Evolutionary conservation across 53 echinoderm and acorn worm species (phyloP).

Genomic region (Crossaster papposus): DNA sequence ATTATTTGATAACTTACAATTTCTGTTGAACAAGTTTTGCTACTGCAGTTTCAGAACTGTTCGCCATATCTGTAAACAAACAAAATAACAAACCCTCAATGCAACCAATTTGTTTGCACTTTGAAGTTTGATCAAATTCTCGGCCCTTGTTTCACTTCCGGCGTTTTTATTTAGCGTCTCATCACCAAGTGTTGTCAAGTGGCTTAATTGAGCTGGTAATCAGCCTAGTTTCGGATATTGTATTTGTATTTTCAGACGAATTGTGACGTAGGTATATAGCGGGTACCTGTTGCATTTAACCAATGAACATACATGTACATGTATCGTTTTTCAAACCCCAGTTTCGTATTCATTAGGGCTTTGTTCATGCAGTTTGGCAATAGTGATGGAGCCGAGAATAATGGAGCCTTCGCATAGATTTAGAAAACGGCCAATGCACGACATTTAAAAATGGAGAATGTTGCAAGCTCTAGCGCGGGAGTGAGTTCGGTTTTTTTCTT

Average conservation of each 20-base stretch:
- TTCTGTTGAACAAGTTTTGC: conserved; percentile 59
- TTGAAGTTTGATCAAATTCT: too few species aligned
- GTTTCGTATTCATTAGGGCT: too few species aligned
- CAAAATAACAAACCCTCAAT: neutral
- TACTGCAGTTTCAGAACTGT: conserved; percentile 32
- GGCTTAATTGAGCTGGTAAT: neutral
- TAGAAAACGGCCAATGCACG: neutral
- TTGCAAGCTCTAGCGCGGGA: neutral
- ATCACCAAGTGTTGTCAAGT: conserved; percentile 26
- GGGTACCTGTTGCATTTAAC: conserved; percentile 38
- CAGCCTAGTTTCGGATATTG: too few species aligned
- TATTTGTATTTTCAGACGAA: too few species aligned
- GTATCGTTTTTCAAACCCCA: too few species aligned
- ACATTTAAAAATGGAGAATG: conserved; percentile 25
- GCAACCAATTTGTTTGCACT: neutral
- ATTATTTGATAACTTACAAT: conserved; percentile 36
- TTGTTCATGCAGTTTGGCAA: too few species aligned
- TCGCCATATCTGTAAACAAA: conserved; percentile 16
- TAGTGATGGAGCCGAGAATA: too few species aligned
- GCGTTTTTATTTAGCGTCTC: too few species aligned
- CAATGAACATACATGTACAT: too few species aligned
- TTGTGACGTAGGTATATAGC: neutral
- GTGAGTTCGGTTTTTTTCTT: neutral
- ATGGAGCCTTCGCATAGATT: too few species aligned
- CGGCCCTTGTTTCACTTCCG: too few species aligned